Conservation (phyloP, 2,888 invertebrate genomes). For the Heliconius cydno region DNA sequence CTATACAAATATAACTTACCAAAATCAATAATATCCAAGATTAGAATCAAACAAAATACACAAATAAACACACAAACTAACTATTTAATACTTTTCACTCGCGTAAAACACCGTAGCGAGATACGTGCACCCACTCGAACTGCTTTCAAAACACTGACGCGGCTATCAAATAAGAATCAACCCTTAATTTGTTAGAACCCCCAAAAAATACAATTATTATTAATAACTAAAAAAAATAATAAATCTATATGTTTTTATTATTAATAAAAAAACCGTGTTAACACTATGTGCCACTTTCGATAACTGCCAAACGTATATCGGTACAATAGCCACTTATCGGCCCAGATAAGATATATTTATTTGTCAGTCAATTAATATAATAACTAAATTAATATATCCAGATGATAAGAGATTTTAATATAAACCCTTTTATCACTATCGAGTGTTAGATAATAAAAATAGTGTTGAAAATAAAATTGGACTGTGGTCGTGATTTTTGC, state of each 20-base stretch:
- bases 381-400: slow-evolving; percentile 68
- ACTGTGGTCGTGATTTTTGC: slow-evolving; percentile 38
- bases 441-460: slow-evolving; percentile 51
- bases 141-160: slow-evolving; percentile 4
- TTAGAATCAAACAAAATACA: neutral
- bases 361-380: slow-evolving; percentile 67
- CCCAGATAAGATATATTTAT: slow-evolving; percentile 60
- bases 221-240: neutral
- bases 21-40: neutral
- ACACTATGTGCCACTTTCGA: slow-evolving; percentile 1
- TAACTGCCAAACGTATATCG: slow-evolving; percentile 36
- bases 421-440: slow-evolving; percentile 60
- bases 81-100: slow-evolving; percentile 4
- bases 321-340: slow-evolving; percentile 44
- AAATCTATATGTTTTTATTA: no score
- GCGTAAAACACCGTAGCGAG: neutral
- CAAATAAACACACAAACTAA: slow-evolving; percentile 10
- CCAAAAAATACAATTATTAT: neutral
- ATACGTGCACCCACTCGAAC: neutral
- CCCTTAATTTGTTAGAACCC: neutral
- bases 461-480: slow-evolving; percentile 46
- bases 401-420: slow-evolving; percentile 66
- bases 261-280: slow-evolving; percentile 4
- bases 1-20: neutral
- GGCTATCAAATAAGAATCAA: neutral